phyloP scores from a whole-genome alignment of 2,888 invertebrate species.

The Drosophila anomalipes region DNA sequence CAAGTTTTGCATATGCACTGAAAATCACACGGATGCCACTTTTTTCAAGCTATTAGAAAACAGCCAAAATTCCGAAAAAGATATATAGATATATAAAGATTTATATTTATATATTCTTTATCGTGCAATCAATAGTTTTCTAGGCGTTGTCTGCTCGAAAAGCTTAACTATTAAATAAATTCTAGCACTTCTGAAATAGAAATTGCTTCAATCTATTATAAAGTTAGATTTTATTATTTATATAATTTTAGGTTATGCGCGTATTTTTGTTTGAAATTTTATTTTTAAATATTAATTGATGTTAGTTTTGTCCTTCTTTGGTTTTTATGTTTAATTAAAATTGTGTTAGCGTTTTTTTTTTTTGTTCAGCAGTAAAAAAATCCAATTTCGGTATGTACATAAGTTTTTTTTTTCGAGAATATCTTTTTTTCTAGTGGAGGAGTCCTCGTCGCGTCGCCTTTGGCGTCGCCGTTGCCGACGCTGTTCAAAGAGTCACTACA shows the following conservation, averaged over 20 bases:
- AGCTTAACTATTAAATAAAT: not conserved
- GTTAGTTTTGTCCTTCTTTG: conserved; percentile 1
- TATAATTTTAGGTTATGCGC: conserved; percentile 9
- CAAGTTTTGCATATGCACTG: conserved; percentile 27
- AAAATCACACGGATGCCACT: conserved; percentile 10
- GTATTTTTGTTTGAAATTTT: conserved; percentile 5
- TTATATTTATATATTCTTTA: not conserved
- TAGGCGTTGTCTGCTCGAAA: conserved; percentile 30
- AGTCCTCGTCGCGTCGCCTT: conserved; percentile 45
- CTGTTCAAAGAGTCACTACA: conserved; percentile 47
- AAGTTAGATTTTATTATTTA: not conserved
- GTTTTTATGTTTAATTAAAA: conserved; percentile 4
- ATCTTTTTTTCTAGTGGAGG: conserved; percentile 44
- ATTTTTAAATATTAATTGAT: not conserved
- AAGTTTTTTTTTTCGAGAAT: conserved; percentile 69
- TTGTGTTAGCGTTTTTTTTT: conserved; percentile 27
- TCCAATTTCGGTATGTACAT: conserved; percentile 79
- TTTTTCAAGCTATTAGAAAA: not conserved
- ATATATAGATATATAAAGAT: not conserved
- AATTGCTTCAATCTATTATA: conserved; percentile 1
- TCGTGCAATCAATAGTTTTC: not conserved
- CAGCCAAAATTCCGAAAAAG: not conserved
- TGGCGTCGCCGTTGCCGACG: conserved; percentile 39
- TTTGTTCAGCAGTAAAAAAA: conserved; percentile 37
- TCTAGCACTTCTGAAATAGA: conserved; percentile 1